Percentiles rank a stretch among this genome's conserved stretches.
phyloP scores from a whole-genome alignment of 1,140 invertebrate genomes.

The Himalopsyche phryganea region DNA sequence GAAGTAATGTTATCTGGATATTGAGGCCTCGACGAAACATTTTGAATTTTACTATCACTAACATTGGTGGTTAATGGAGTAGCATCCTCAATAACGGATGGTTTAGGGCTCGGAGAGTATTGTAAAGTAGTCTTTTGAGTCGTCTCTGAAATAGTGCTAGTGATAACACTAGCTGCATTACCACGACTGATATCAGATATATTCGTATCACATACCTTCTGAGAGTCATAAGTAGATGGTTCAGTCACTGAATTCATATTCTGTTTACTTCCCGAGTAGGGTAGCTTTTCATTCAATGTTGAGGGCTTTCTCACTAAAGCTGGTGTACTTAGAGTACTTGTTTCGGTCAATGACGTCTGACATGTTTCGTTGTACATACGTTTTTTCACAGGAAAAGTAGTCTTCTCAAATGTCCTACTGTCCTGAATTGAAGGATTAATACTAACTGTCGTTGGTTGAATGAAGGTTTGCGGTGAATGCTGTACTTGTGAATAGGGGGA shows the following conservation, averaged over 20 bases:
- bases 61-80: not conserved
- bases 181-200: no score
- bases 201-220: no score
- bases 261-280: no score
- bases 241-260: no score
- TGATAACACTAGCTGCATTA: no score
- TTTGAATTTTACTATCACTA: not conserved
- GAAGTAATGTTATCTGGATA: not conserved
- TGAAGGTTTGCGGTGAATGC: constrained; percentile 37
- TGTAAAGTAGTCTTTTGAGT: no score
- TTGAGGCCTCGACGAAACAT: not conserved
- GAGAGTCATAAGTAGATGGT: no score
- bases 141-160: no score
- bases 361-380: constrained; percentile 55
- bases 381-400: constrained; percentile 54
- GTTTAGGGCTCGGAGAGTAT: no score
- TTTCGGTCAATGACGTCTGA: not conserved
- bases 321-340: not conserved
- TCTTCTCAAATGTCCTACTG: constrained; percentile 38
- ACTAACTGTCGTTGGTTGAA: constrained; percentile 21
- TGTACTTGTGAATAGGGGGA: constrained; percentile 43
- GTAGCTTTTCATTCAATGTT: no score
- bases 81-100: no score
- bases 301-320: not conserved
- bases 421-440: constrained; percentile 30